Evolutionary conservation across 2,888 invertebrate genomes (phyloP), one percentile per base, ranked within the genome.

Genomic region (Epinotia bilunana): DNA sequence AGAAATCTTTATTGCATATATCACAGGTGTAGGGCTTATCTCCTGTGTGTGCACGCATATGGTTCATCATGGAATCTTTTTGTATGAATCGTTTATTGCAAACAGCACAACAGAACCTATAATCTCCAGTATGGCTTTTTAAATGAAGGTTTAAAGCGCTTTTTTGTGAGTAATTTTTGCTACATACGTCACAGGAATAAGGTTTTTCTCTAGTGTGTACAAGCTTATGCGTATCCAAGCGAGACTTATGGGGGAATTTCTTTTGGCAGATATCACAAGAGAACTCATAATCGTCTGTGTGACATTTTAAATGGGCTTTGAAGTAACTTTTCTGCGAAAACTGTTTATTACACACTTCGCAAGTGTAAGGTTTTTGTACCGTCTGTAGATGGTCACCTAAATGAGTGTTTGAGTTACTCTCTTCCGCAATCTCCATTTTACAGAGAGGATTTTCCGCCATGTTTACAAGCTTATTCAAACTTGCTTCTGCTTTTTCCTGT

Each of bases 21-120:
- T 69, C 69, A 18, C 69, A 69, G 58, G n/a, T 46, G n/a, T 60
- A 69, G 1, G 69, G 69, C 33, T 58, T 58, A 16, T 69, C 69
- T 3, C 69, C 58, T 1, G 69, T 60, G 28, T 69, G 69, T 23
- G 46, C 23, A 1, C 58, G 23, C 69, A 58, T 60, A 28, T 69
- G 69, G 6, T 58, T 43, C 16, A 23, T 23, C 23, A 69, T 46
- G n/a, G 16, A 23, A 13, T 58, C 58, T 46, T 69, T 69, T 16
- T 46, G 46, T 20, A 46, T 60, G 20, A 69, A 69, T 46, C 43
- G 23, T 18, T 58, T 69, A 11, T 60, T n/a, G 46, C 69, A 69
- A 5, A 28, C 46, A 58, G 46, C 60, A 4, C 69, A 69, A 11
- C 46, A 23, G 7, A 43, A 69, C 7, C 23, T 46, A 60, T 69